A percentile compares a stretch with the other conserved stretches of the same genome.
Conservation (phyloP, 2,113 vertebrate genomes). For the Colossoma macropomum region DNA sequence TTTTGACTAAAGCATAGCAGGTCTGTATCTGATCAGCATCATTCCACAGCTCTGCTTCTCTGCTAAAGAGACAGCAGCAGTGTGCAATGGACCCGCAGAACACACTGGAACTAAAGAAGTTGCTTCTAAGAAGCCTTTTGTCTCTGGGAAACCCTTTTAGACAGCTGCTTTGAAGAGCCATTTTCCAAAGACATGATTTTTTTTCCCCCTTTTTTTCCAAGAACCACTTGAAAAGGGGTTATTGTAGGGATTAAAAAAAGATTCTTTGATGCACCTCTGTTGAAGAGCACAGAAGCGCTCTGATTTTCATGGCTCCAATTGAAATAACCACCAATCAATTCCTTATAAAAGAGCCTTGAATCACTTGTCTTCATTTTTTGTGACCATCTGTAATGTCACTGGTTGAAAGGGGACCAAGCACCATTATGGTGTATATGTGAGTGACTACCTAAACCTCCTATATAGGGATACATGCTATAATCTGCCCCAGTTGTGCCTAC, state of each 20-base stretch:
- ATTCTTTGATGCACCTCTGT: conserved; percentile 1
- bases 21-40: conserved; percentile 54
- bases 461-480: conserved; percentile 42
- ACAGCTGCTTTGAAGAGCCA: conserved; percentile 27
- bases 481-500: conserved; percentile 69
- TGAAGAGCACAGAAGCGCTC: conserved; percentile 2
- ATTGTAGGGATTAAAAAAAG: neutral
- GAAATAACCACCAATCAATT: neutral
- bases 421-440: conserved; percentile 13
- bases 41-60: conserved; percentile 50
- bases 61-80: conserved; percentile 30
- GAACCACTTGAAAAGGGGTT: conserved; percentile 1
- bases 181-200: conserved; percentile 7
- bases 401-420: conserved; percentile 75
- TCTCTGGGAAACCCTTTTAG: conserved; percentile 30
- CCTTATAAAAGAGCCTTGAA: neutral
- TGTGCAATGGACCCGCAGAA: neutral
- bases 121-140: neutral
- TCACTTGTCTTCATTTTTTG: conserved; percentile 15
- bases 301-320: neutral
- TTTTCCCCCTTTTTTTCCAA: neutral
- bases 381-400: conserved; percentile 56
- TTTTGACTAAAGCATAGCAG: conserved; percentile 46
- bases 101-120: conserved; percentile 1
- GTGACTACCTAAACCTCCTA: conserved; percentile 10